A percentile compares a stretch with the other conserved stretches of the same genome.
Evolutionary conservation across 2,113 vertebrate species (phyloP).

Genomic region (Hemiscyllium ocellatum): DNA sequence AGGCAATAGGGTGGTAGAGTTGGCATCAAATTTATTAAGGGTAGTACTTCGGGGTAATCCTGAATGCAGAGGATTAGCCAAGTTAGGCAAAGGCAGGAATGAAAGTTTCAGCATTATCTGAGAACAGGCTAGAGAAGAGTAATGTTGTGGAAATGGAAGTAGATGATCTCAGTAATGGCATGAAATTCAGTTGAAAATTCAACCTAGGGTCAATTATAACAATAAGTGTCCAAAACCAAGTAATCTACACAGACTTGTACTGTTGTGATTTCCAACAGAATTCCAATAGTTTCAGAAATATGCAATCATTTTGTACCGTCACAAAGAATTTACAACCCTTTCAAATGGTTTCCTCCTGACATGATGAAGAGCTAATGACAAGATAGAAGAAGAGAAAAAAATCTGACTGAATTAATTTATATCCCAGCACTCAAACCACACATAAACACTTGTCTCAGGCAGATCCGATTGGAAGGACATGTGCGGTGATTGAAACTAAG

Average conservation of each 20-base stretch:
- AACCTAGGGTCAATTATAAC: not conserved
- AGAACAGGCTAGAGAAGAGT: not conserved
- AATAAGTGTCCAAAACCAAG: not conserved
- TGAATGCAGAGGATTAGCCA: not conserved
- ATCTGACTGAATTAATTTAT: not conserved
- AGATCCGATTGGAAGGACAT: not conserved
- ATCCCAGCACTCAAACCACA: not conserved
- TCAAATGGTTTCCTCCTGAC: not conserved
- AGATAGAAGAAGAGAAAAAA: not conserved
- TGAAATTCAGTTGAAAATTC: not conserved
- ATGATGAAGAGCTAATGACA: not conserved
- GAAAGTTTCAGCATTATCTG: not conserved
- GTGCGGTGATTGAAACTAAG: not conserved
- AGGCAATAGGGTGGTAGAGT: not conserved
- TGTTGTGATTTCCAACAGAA: not conserved
- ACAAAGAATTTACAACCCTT: not conserved
- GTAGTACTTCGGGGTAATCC: not conserved
- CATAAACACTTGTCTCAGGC: not conserved
- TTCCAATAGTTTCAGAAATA: not conserved
- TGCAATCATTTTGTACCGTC: not conserved
- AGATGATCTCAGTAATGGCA: not conserved
- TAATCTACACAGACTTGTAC: not conserved
- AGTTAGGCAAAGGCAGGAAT: not conserved
- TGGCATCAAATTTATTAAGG: not conserved
- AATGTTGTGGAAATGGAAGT: not conserved